Evolutionary conservation across 2,113 vertebrate genomes (phyloP).

Genomic region (Mixornis gularis): DNA sequence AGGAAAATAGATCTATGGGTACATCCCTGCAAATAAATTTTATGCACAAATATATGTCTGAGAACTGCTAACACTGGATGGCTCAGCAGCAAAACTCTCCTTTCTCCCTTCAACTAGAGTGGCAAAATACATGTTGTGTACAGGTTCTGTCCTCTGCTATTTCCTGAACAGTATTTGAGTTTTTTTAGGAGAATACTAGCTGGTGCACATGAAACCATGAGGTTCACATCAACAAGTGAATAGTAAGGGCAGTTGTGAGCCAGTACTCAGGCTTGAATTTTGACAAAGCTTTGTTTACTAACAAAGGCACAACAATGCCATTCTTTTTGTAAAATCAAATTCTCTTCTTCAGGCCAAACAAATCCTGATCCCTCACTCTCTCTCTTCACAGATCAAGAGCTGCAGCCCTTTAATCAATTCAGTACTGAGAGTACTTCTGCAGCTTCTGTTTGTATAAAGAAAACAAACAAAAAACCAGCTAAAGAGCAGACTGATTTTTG

Average conservation of each 20-base stretch:
- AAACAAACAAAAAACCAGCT: neutral
- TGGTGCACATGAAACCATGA: neutral
- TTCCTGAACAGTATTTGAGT: neutral
- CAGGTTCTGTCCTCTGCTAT: neutral
- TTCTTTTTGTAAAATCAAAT: neutral
- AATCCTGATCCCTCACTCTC: neutral
- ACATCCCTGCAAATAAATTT: neutral
- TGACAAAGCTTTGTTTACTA: neutral
- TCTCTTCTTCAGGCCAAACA: neutral
- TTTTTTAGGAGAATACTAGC: neutral
- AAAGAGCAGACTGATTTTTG: neutral
- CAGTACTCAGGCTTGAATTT: neutral
- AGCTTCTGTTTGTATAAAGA: neutral
- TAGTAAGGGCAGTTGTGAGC: neutral
- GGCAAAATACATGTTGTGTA: neutral
- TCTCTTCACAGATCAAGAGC: neutral
- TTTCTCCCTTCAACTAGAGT: neutral
- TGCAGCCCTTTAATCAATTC: neutral
- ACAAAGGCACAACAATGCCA: neutral
- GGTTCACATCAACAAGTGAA: neutral
- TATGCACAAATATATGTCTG: neutral
- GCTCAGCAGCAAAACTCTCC: neutral
- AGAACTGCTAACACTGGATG: neutral
- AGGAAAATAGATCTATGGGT: neutral
- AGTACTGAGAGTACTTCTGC: neutral